Percentiles rank a stretch among this genome's conserved stretches.
phyloP scores from a whole-genome alignment of 2,113 vertebrate species.

The Isurus oxyrinchus region DNA sequence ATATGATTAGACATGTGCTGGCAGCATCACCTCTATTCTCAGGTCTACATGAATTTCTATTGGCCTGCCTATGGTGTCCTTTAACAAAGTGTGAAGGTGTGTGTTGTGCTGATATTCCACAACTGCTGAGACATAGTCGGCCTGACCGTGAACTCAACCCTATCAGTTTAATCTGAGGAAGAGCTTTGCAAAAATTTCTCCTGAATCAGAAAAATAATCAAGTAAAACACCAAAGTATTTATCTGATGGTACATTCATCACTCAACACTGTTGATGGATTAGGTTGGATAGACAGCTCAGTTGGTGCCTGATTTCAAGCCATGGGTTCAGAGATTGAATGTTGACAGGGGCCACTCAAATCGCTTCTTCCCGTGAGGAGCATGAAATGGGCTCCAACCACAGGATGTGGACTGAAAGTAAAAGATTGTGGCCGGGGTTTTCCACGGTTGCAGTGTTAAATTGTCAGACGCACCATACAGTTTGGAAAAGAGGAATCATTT shows the following conservation, averaged over 20 bases:
- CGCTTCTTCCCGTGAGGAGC: not conserved
- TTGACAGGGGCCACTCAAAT: not conserved
- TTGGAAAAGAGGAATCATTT: not conserved
- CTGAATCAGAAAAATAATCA: not conserved
- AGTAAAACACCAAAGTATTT: not conserved
- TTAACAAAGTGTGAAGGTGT: not conserved
- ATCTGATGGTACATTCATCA: not conserved
- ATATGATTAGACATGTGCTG: not conserved
- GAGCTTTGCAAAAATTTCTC: not conserved
- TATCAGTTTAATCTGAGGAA: not conserved
- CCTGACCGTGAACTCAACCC: not conserved
- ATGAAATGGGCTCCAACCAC: not conserved
- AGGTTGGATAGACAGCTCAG: not conserved
- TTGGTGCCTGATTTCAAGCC: not conserved
- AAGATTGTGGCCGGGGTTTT: not conserved
- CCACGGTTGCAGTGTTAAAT: not conserved
- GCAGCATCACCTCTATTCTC: not conserved
- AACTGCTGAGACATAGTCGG: not conserved
- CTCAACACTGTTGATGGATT: not conserved
- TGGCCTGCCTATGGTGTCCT: not conserved
- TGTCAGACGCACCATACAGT: not conserved
- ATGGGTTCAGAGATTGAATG: not conserved
- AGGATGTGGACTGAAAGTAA: not conserved
- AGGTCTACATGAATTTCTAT: not conserved
- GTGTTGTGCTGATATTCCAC: not conserved